These are phyloP conservation scores for Numida meleagris DNA, from an alignment of 2,113 vertebrate genomes.

Conservation along the genomic window DNA sequence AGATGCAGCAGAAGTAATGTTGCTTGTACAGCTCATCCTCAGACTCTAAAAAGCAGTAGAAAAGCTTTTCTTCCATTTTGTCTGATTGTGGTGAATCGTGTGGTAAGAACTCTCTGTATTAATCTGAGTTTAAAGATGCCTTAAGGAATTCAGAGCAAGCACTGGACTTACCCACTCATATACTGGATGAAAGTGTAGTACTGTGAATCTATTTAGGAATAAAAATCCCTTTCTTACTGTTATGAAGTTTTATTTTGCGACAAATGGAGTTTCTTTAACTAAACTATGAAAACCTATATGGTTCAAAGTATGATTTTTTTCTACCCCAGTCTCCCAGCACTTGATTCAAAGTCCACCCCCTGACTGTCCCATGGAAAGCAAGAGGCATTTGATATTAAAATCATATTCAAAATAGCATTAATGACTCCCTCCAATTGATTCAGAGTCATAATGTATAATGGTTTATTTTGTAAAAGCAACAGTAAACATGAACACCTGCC, in stretches of 20 bases:
- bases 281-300: background rate
- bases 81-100: background rate
- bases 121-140: background rate
- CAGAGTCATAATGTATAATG: background rate
- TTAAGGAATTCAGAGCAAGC: background rate
- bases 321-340: background rate
- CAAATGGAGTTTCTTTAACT: background rate
- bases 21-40: background rate
- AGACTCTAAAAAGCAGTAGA: background rate
- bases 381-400: background rate
- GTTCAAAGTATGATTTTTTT: background rate
- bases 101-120: background rate
- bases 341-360: background rate
- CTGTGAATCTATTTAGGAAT: background rate
- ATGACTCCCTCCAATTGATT: background rate
- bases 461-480: slow-evolving; percentile 14
- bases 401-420: background rate
- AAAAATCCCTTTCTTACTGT: background rate
- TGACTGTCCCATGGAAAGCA: background rate
- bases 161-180: background rate
- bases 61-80: background rate
- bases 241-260: background rate
- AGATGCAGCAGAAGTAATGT: background rate
- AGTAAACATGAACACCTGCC: background rate
- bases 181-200: background rate